A percentile compares a stretch with the other conserved stretches of the same genome.
Conservation (phyloP, 1,140 invertebrate species). For the Diachasma alloeum region DNA sequence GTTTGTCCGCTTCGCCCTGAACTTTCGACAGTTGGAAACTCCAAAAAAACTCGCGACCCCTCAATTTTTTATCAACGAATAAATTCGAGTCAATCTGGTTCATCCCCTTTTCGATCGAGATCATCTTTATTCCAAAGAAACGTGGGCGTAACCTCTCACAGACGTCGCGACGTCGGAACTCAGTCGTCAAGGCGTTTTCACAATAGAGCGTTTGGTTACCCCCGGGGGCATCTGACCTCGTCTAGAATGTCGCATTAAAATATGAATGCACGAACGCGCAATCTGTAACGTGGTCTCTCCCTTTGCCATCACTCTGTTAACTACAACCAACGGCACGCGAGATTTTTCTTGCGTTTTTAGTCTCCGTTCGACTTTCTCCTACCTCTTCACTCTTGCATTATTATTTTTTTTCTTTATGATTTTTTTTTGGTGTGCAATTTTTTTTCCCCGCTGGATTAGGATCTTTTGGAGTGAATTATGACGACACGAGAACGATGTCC, state of each 20-base stretch:
- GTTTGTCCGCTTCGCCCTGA: neutral
- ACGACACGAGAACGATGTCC: slow-evolving; percentile 18
- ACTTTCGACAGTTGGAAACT: neutral
- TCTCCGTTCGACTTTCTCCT: slow-evolving; percentile 5
- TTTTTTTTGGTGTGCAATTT: slow-evolving; percentile 4
- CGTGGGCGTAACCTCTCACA: slow-evolving; percentile 16
- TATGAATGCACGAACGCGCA: slow-evolving; percentile 54
- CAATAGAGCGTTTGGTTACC: slow-evolving; percentile 52
- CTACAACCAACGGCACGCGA: slow-evolving; percentile 47
- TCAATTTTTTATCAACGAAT: neutral
- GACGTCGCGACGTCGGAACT: slow-evolving; percentile 1
- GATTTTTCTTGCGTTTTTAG: slow-evolving; percentile 21
- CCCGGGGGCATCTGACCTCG: slow-evolving; percentile 54
- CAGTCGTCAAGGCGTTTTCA: slow-evolving; percentile 8
- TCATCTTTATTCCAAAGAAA: slow-evolving; percentile 24
- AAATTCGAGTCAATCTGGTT: neutral
- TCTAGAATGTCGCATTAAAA: slow-evolving; percentile 60
- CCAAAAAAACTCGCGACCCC: neutral
- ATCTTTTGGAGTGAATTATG: slow-evolving; percentile 22
- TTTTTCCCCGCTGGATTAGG: neutral
- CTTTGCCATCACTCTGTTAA: neutral
- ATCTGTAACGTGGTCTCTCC: slow-evolving; percentile 18
- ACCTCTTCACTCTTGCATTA: neutral
- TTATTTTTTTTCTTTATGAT: neutral
- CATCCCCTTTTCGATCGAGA: slow-evolving; percentile 11